These are phyloP conservation scores for Apamea sordens DNA, from an alignment of 2,888 invertebrate species.

Conservation along the genomic window DNA sequence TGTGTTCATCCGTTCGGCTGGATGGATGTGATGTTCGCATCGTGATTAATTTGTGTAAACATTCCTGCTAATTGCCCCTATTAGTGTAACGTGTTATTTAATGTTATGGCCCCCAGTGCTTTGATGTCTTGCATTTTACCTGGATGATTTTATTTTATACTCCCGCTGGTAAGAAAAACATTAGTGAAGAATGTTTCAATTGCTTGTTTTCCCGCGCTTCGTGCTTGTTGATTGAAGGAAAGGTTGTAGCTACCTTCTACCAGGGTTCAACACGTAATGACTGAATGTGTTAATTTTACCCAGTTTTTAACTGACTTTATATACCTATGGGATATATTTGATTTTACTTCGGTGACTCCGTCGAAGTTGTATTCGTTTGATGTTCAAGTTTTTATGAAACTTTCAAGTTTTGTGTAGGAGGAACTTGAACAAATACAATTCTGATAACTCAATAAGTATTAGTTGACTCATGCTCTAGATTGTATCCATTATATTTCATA, in stretches of 20 bases:
- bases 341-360: neutral
- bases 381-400: neutral
- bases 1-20: slow-evolving; percentile 41
- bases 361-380: neutral
- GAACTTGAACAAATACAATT: neutral
- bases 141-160: slow-evolving; percentile 56
- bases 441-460: neutral
- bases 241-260: slow-evolving; percentile 15
- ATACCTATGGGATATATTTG: neutral
- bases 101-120: slow-evolving; percentile 58
- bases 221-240: slow-evolving; percentile 24
- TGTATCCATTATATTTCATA: slow-evolving; percentile 8
- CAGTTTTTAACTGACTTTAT: slow-evolving; percentile 1
- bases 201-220: slow-evolving; percentile 49
- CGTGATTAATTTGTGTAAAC: slow-evolving; percentile 68
- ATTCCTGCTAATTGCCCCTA: slow-evolving; percentile 69
- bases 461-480: slow-evolving; percentile 28
- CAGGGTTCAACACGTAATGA: slow-evolving; percentile 6
- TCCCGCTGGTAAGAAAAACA: slow-evolving; percentile 28
- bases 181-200: slow-evolving; percentile 50
- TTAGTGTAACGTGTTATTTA: slow-evolving; percentile 68
- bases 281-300: slow-evolving; percentile 1
- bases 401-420: neutral
- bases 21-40: slow-evolving; percentile 55
- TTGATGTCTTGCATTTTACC: slow-evolving; percentile 66